phyloP scores from a whole-genome alignment of 2,113 vertebrate species.

The Oreochromis tanganicae region DNA sequence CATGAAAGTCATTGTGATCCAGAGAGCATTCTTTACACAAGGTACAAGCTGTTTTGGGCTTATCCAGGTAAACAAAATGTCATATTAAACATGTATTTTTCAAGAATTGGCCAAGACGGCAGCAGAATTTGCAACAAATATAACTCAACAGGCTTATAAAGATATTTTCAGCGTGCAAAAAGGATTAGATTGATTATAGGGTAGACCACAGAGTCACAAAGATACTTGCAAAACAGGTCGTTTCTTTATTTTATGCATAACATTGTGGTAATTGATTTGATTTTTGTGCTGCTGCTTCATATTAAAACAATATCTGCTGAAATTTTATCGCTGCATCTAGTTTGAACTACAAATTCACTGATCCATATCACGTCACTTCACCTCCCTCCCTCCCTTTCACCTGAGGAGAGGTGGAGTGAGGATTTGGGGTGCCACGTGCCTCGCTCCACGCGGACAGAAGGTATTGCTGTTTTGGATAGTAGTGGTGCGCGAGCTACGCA shows the following conservation, averaged over 20 bases:
- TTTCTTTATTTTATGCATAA: not conserved
- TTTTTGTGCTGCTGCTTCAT: not conserved
- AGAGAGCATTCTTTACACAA: not conserved
- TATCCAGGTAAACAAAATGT: not conserved
- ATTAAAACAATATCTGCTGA: not conserved
- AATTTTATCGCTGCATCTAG: not conserved
- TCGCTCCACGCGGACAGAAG: not conserved
- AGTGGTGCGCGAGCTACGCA: not conserved
- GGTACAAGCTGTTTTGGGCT: not conserved
- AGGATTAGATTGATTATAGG: not conserved
- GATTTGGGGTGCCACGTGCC: conserved; percentile 5
- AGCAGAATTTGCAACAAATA: not conserved
- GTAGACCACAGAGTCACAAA: not conserved
- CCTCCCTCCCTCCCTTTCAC: not conserved
- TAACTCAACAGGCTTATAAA: not conserved
- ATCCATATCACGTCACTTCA: not conserved
- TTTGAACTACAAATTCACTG: not conserved
- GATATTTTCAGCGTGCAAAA: not conserved
- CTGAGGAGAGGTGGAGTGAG: not conserved
- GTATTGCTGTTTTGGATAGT: not conserved
- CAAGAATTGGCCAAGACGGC: not conserved
- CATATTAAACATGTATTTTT: not conserved
- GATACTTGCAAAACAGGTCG: not conserved
- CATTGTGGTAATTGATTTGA: not conserved
- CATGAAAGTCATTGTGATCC: not conserved